These are phyloP conservation scores for Candidula unifasciata DNA, from an alignment of 2,888 invertebrate genomes.

Conservation along the genomic window DNA sequence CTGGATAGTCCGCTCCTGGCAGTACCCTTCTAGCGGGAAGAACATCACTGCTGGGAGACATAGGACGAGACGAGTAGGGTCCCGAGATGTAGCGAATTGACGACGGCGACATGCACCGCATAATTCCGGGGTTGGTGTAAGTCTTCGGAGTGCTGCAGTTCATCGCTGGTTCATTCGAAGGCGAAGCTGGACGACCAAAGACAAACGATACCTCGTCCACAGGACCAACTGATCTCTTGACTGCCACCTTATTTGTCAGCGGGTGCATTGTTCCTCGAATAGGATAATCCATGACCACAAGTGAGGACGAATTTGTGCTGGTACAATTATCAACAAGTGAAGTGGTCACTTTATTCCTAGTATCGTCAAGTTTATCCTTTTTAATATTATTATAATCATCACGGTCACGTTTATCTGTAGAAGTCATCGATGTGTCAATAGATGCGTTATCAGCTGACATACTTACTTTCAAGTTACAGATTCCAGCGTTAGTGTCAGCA, in stretches of 20 bases:
- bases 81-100: constrained; percentile 47
- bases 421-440: too few relatives aligned
- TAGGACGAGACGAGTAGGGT: constrained; percentile 50
- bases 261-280: constrained; percentile 71
- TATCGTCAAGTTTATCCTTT: too few relatives aligned
- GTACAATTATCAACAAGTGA: neutral
- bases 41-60: constrained; percentile 51
- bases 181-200: constrained; percentile 65
- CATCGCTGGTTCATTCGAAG: constrained; percentile 60
- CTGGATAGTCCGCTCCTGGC: constrained; percentile 6
- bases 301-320: neutral
- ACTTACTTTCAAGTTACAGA: too few relatives aligned
- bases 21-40: constrained; percentile 43
- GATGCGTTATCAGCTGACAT: too few relatives aligned
- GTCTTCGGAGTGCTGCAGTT: constrained; percentile 64
- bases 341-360: neutral
- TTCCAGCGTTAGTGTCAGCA: too few relatives aligned
- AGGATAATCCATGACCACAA: constrained; percentile 61
- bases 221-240: constrained; percentile 52
- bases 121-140: constrained; percentile 42
- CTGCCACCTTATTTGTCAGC: constrained; percentile 57
- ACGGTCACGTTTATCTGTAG: too few relatives aligned
- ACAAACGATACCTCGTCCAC: constrained; percentile 69
- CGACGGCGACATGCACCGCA: constrained; percentile 50
- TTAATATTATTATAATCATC: too few relatives aligned